These are phyloP conservation scores for Ciona savignyi DNA, from an alignment of 23 tunicate species.

Conservation along the genomic window DNA sequence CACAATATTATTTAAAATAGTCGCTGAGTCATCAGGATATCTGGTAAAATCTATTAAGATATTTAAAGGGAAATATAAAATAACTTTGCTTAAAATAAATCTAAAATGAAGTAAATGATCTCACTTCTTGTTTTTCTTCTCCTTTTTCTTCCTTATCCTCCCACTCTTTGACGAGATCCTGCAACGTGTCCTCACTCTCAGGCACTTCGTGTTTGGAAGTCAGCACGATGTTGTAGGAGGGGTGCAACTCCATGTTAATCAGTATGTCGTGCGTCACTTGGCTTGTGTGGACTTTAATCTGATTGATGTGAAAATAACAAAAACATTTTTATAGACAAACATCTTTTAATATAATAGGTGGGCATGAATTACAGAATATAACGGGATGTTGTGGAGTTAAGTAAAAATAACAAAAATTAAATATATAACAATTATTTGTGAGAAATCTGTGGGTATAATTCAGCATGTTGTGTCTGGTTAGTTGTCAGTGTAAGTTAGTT, in stretches of 20 bases:
- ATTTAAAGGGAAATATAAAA: neutral
- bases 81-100: too few species aligned
- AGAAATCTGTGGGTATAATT: too few species aligned
- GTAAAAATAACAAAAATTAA: too few species aligned
- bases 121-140: slow-evolving; percentile 12
- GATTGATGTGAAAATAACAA: neutral
- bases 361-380: too few species aligned
- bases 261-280: slow-evolving; percentile 78
- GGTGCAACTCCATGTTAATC: slow-evolving; percentile 72
- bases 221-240: slow-evolving; percentile 63
- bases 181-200: slow-evolving; percentile 38
- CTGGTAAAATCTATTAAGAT: neutral
- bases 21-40: too few species aligned
- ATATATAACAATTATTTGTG: too few species aligned
- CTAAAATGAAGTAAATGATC: too few species aligned
- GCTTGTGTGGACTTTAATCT: slow-evolving; percentile 67
- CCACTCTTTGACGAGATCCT: slow-evolving; percentile 61
- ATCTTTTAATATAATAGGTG: too few species aligned
- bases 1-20: too few species aligned
- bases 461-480: too few species aligned
- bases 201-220: slow-evolving; percentile 66
- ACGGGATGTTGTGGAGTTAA: too few species aligned
- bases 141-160: slow-evolving; percentile 54
- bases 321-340: neutral
- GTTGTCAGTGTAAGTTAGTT: too few species aligned